Evolutionary conservation across 2,888 invertebrate species (phyloP), one percentile per base, ranked within the genome.

Genomic region (Eupeodes luniger): DNA sequence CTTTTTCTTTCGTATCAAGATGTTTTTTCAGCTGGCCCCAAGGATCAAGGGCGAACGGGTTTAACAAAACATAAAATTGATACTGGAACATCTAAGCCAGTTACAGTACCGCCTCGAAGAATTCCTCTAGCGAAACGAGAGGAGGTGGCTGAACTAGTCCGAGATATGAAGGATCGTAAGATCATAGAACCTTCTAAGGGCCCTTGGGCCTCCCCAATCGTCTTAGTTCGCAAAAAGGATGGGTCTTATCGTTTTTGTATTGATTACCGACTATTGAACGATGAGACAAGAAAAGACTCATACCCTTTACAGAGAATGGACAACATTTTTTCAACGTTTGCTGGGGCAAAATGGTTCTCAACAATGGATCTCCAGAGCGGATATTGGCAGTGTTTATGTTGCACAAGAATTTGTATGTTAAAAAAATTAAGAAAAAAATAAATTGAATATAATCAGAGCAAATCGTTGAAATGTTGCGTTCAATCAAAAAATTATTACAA

Each of bases 281-380:
- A 53, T 16, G 44, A 74, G 12, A 84, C 84, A 0, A 72, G 12
- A 1, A 66, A 44, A 11, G 81, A 81, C 49, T 53, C 27, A 1
- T 81, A 70, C 11, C 64, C 69, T 0, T 12, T 85, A 36, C 67
- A 72, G 2, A 19, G 78, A 14, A 59, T 64, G n/a, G 69, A 90
- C 59, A 90, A 89, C 72, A 90, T 88, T 6, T 59, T 91, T 57
- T 85, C 89, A 11, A 90, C 85, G 0, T 27, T 91, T 14, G 57
- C 84, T 0, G 90, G 81, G 4, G 80, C 90, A n/a, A n/a, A n/a
- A n/a, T n/a, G n/a, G n/a, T n/a, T n/a, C n/a, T n/a, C n/a, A n/a
- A n/a, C n/a, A n/a, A 74, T 90, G 27, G 88, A 89, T n/a, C 64
- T 90, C 14, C 85, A 88, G 47, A 89, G 89, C 55, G 90, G 89